phyloP scores from a whole-genome alignment of 2,888 invertebrate genomes.

The Gnatocerus cornutus region DNA sequence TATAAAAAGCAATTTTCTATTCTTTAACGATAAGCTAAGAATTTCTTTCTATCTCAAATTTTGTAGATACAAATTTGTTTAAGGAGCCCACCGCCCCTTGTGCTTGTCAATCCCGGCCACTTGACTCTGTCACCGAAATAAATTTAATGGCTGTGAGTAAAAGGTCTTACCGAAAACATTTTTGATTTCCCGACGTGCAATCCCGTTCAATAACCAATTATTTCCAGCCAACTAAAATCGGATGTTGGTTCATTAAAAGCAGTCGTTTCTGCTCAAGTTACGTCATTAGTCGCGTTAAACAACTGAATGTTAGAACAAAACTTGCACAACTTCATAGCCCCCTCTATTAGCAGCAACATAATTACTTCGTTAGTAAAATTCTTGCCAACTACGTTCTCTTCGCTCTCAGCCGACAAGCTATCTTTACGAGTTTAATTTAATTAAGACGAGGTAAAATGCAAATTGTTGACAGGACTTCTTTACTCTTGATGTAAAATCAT shows the following conservation, averaged over 20 bases:
- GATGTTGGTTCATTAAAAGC: constrained; percentile 70
- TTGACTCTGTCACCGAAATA: too few species aligned
- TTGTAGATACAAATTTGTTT: too few species aligned
- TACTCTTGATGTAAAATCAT: constrained; percentile 62
- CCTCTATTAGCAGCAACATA: constrained; percentile 69
- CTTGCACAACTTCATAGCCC: constrained; percentile 64
- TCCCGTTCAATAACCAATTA: constrained; percentile 57
- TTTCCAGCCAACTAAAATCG: constrained; percentile 59
- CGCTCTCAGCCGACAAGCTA: constrained; percentile 59
- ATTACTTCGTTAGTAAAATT: constrained; percentile 71
- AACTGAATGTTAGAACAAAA: constrained; percentile 68
- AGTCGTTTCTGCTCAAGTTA: constrained; percentile 86
- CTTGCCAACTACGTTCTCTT: constrained; percentile 67
- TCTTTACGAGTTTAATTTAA: constrained; percentile 69
- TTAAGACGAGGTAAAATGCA: constrained; percentile 68
- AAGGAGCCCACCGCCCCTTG: too few species aligned
- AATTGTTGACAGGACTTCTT: constrained; percentile 67
- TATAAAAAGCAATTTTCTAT: too few species aligned
- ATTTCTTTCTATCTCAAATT: too few species aligned
- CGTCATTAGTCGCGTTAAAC: constrained; percentile 78
- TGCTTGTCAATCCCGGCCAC: too few species aligned
- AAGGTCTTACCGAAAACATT: background rate
- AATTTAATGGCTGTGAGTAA: too few species aligned
- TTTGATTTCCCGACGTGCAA: background rate
- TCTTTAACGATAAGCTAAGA: too few species aligned